phyloP scores from a whole-genome alignment of 2,888 invertebrate species.

The Penaeus monodon region DNA sequence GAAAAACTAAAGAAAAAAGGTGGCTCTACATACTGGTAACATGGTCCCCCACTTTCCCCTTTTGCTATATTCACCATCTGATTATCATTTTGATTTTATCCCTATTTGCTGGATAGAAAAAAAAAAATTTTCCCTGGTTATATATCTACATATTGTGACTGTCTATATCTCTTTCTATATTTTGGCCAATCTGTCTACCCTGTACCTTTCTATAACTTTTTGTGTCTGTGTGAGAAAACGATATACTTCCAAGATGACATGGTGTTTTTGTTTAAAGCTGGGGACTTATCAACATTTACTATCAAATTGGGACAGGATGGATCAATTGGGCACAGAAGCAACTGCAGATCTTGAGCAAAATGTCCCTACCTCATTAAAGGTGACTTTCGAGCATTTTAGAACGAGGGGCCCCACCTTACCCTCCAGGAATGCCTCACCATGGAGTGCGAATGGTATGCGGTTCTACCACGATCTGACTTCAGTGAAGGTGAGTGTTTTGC shows the following conservation, averaged over 20 bases:
- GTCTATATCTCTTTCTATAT: no score
- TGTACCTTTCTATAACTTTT: neutral
- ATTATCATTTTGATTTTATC: no score
- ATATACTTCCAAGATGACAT: no score
- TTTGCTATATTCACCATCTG: no score
- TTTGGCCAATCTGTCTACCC: no score
- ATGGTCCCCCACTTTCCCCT: no score
- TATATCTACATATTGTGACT: neutral
- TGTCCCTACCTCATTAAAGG: conserved; percentile 93
- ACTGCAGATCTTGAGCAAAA: conserved; percentile 78
- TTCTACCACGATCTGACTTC: conserved; percentile 80
- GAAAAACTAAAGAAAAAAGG: no score
- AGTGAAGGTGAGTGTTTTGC: conserved; percentile 78
- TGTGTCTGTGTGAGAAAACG: neutral
- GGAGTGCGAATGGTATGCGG: conserved; percentile 83
- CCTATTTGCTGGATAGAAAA: no score
- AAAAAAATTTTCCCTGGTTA: no score
- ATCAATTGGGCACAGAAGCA: conserved; percentile 83
- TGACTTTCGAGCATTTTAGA: conserved; percentile 84
- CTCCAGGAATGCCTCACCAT: conserved; percentile 87
- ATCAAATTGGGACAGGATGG: conserved; percentile 36
- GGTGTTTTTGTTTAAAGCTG: no score
- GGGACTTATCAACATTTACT: no score
- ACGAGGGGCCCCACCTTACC: conserved; percentile 78
- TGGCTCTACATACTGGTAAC: no score